Base-by-base conservation (phyloP, 2,113 vertebrate species). In the Chelonoidis abingdonii region DNA sequence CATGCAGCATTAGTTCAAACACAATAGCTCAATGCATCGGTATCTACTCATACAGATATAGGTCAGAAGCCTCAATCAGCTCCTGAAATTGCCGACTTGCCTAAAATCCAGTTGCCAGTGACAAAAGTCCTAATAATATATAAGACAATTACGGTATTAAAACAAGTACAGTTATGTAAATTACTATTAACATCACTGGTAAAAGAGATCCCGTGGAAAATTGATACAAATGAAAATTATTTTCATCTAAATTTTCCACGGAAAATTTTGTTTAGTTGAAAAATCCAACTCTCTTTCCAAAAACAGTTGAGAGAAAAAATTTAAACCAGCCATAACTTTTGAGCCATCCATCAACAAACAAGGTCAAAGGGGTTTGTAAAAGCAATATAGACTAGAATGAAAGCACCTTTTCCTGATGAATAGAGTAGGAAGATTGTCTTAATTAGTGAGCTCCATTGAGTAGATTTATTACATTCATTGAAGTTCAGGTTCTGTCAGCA, bases 291-390 rank as follows among this genome's bases (percentile, higher is more conserved):
- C 35, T 65, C 35, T 69, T 69, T 69, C 31, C 31, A 69, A 81
- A 87, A 84, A 52, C 1, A 59, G 52, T 24, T 69, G 31, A 3
- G 1, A 1, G 44, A 72, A 85, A 24, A 3, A 0, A 47, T 86
- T 38, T 47, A 5, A 41, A 24, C 10, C 9, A 44, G 72, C 19
- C 72, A 44, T 44, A 57, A 44, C 11, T 41, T 75, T 41, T 75
- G 38, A 41, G 9, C 69, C 38, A 22, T 75, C 22, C 44, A 10
- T 13, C 72, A 41, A 75, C 38, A 75, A 75, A 24, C 72, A 41
- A 44, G 41, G 72, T 76, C 21, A 41, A 76, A 44, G 22, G 9
- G n/a, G 19, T 22, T 75, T 75, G 10, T 75, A 52, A 16, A 72
- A 31, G 1, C 27, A 84, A 6, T 12, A 14, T 11, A 79, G 44